Evolutionary conservation across 2,113 vertebrate genomes (phyloP), one percentile per base, ranked within the genome.

Genomic region (Clarias macrocephalus): DNA sequence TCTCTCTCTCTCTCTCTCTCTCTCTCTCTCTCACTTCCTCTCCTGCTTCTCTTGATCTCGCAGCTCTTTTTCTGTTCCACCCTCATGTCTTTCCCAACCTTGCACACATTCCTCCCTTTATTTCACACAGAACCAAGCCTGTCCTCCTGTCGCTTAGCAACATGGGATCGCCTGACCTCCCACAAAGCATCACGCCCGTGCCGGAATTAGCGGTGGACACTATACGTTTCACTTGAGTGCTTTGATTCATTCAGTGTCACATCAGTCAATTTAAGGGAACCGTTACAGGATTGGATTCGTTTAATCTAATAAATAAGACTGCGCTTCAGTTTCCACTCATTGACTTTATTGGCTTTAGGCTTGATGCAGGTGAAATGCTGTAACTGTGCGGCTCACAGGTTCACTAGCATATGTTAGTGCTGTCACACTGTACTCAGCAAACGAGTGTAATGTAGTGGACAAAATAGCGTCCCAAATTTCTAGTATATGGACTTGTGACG

Each of bases 71-170:
- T 73, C 60, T 57, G 0, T 56, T 82, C 21, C 63, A 54, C 25
- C 21, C 18, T 33, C n/a, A n/a, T 25, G 12, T 66, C 11, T 18
- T 60, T 37, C 8, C 56, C 73, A 16, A 23, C 18, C 33, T 33
- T 52, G 6, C 28, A 33, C 19, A 57, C 12, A 19, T 54, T 70
- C 12, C 10, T 9, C 54, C 52, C 48, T 13, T 3, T 63, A 16
- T 48, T 85, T 25, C 23, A 10, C 59, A 23, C 75, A 19, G 3
- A 86, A 25, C 42, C 42, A 16, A n/a, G 33, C 68, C 72, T 77
- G 16, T 77, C 42, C 72, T 65, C 52, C 48, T 68, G 63, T 86
- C 23, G 60, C 85, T 68, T 86, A 86, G 85, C 85, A 86, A 86
- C 85, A 25, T 80, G 48, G 6, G 37, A 80, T 65, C 48, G 42